phyloP scores from a whole-genome alignment of 2,113 vertebrate species.

The Spea multiplicata region DNA sequence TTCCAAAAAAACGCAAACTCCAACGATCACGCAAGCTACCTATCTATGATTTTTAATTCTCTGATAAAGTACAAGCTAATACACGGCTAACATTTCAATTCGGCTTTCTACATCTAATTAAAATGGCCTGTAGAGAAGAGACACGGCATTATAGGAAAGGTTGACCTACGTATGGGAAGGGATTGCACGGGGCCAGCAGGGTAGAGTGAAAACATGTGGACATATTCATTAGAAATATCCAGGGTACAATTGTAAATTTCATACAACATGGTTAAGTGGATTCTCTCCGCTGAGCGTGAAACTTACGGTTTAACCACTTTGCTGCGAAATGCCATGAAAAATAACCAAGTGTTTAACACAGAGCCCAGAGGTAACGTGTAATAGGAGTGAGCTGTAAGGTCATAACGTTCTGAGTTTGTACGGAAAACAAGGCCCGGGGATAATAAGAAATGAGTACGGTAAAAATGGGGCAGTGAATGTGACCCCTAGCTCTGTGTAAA shows the following conservation, averaged over 20 bases:
- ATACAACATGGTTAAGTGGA: slow-evolving; percentile 10
- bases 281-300: slow-evolving; percentile 13
- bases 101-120: too few relatives aligned
- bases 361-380: slow-evolving; percentile 21
- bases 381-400: slow-evolving; percentile 28
- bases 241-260: neutral
- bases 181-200: neutral
- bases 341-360: slow-evolving; percentile 13
- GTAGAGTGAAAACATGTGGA: neutral
- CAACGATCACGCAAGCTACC: too few relatives aligned
- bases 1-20: too few relatives aligned
- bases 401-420: neutral
- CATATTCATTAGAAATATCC: neutral
- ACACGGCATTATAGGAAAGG: too few relatives aligned
- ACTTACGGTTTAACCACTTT: slow-evolving; percentile 13
- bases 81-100: too few relatives aligned
- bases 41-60: too few relatives aligned
- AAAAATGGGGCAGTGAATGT: slow-evolving; percentile 27
- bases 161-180: neutral
- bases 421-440: slow-evolving; percentile 15
- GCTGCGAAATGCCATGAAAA: slow-evolving; percentile 12
- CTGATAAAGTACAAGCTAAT: too few relatives aligned
- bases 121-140: too few relatives aligned
- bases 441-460: slow-evolving; percentile 23
- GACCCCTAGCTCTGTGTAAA: slow-evolving; percentile 28